Conservation (phyloP, 2,888 invertebrate species). For the Clusia tigrina region DNA sequence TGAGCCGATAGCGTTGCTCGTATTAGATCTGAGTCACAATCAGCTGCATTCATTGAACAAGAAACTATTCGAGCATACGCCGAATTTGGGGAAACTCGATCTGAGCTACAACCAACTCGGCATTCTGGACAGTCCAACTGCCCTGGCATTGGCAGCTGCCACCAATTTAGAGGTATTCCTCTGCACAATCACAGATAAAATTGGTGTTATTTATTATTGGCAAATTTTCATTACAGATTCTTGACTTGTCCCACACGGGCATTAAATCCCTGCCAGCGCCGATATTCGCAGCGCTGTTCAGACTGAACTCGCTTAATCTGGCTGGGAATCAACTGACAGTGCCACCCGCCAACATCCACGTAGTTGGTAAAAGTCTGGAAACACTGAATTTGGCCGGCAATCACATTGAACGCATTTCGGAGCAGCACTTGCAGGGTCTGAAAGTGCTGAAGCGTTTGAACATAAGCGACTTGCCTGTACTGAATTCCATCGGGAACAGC, state of each 20-base stretch:
- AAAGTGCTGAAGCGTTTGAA: constrained; percentile 68
- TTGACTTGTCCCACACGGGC: constrained; percentile 70
- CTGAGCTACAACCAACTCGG: constrained; percentile 72
- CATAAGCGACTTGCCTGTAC: constrained; percentile 68
- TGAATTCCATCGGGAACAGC: constrained; percentile 68
- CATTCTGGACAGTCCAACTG: constrained; percentile 70
- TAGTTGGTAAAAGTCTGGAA: constrained; percentile 68
- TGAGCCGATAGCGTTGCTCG: constrained; percentile 69
- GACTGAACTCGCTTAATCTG: constrained; percentile 69
- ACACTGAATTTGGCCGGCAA: constrained; percentile 72
- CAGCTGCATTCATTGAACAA: constrained; percentile 70
- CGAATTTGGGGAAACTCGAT: constrained; percentile 69
- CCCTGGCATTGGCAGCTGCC: constrained; percentile 68
- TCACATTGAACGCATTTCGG: constrained; percentile 68
- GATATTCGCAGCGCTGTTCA: constrained; percentile 66
- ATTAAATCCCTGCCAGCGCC: constrained; percentile 68
- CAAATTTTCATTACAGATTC: constrained; percentile 58
- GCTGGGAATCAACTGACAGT: constrained; percentile 70
- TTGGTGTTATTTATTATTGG: background rate
- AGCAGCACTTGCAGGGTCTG: constrained; percentile 70
- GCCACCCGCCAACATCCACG: constrained; percentile 69
- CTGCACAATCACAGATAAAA: background rate
- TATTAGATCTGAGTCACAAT: constrained; percentile 72
- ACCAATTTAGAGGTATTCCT: constrained; percentile 67
- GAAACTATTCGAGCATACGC: constrained; percentile 72